Percentiles rank a stretch among this genome's conserved stretches.
Conservation (phyloP, 2,888 invertebrate species). For the Andrena hattorfiana region DNA sequence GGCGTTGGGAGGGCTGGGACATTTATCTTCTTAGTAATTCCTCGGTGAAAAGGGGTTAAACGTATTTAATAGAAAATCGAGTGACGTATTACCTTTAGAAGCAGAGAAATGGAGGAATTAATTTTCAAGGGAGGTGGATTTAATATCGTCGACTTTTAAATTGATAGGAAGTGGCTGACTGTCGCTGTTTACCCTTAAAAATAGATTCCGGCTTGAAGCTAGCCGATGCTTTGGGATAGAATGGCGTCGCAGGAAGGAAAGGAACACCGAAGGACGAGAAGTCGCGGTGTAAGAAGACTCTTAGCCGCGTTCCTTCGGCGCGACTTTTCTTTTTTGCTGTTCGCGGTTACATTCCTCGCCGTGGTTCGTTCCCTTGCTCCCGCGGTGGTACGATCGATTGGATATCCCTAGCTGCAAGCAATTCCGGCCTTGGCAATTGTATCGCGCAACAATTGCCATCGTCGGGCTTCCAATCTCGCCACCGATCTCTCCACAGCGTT, state of each 20-base stretch:
- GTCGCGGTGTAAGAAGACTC: not conserved
- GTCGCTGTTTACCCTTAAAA: not conserved
- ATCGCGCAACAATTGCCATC: constrained; percentile 48
- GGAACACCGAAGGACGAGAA: not conserved
- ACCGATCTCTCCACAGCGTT: constrained; percentile 36
- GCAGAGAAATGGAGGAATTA: too few species aligned
- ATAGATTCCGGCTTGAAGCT: not conserved
- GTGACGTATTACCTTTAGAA: too few species aligned
- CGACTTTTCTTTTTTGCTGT: constrained; percentile 3
- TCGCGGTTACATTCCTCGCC: constrained; percentile 19
- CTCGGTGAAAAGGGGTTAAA: too few species aligned
- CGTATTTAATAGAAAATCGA: too few species aligned
- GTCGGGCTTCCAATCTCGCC: constrained; percentile 38
- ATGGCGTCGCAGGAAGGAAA: not conserved
- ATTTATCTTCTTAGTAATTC: too few species aligned
- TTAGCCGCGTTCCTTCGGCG: not conserved
- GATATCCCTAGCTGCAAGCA: constrained; percentile 53
- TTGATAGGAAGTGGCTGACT: too few species aligned
- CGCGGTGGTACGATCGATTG: constrained; percentile 53
- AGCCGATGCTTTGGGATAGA: not conserved
- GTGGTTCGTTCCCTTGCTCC: constrained; percentile 43
- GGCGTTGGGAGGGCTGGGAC: too few species aligned
- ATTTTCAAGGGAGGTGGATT: too few species aligned
- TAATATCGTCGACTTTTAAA: too few species aligned
- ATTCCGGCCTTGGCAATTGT: constrained; percentile 63